Percentiles rank a stretch among this genome's conserved stretches.
These are phyloP conservation scores for Therioaphis trifolii DNA, from an alignment of 2,888 invertebrate genomes.

Conservation along the genomic window DNA sequence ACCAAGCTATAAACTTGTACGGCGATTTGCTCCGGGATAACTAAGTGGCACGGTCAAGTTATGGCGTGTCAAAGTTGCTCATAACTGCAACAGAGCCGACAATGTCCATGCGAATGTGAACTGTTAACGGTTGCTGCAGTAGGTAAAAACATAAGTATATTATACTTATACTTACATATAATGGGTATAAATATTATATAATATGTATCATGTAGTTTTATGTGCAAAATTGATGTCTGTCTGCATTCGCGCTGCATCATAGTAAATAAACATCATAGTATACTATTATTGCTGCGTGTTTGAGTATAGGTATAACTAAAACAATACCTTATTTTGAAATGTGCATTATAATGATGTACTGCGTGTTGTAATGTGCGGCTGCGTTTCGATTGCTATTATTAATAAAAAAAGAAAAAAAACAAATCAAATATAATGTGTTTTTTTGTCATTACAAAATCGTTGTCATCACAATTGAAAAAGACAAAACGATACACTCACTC, in stretches of 20 bases:
- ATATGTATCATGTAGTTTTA: not conserved
- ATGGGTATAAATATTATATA: not conserved
- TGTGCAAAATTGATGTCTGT: too few relatives aligned
- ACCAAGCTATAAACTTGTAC: slow-evolving; percentile 40
- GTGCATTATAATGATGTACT: too few relatives aligned
- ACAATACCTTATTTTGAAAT: not conserved
- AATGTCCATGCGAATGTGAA: too few relatives aligned
- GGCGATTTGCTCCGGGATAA: slow-evolving; percentile 49
- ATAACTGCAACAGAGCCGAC: not conserved
- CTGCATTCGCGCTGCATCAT: not conserved
- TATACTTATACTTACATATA: too few relatives aligned
- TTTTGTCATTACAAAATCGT: too few relatives aligned
- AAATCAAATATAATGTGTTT: too few relatives aligned
- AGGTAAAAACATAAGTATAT: too few relatives aligned
- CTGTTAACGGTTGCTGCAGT: too few relatives aligned
- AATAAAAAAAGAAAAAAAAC: slow-evolving; percentile 9
- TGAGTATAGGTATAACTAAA: not conserved
- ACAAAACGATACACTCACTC: too few relatives aligned
- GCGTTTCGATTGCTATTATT: slow-evolving; percentile 15
- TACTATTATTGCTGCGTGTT: not conserved
- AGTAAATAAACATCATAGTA: not conserved
- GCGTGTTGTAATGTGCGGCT: not conserved
- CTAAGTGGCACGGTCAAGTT: slow-evolving; percentile 13
- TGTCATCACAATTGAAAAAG: slow-evolving; percentile 1
- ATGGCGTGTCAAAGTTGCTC: slow-evolving; percentile 28